Evolutionary conservation across 2,113 vertebrate genomes (phyloP).

Genomic region (Callocephalon fimbriatum): DNA sequence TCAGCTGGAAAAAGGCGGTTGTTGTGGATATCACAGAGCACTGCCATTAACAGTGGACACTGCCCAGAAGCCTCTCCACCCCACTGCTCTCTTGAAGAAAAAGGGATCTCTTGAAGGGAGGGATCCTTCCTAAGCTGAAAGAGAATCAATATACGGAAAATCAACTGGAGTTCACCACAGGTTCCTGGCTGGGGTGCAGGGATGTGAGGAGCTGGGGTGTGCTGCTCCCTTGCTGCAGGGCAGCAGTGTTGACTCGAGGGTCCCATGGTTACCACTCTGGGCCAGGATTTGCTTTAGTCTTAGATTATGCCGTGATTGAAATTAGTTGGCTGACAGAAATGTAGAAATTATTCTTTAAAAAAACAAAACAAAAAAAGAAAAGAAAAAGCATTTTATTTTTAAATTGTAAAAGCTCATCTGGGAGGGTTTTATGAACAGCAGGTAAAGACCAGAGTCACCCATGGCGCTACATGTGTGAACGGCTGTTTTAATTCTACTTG

Average conservation of each 20-base stretch:
- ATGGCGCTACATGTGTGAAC: neutral
- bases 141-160: conserved; percentile 4
- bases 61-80: conserved; percentile 10
- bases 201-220: neutral
- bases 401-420: neutral
- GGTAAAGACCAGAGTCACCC: neutral
- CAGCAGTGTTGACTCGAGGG: neutral
- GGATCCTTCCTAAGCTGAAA: conserved; percentile 27
- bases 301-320: conserved; percentile 55
- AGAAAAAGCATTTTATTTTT: neutral
- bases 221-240: neutral
- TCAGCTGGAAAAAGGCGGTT: conserved; percentile 97
- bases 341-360: conserved; percentile 5
- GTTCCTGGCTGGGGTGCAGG: conserved; percentile 11
- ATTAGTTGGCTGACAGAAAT: conserved; percentile 36
- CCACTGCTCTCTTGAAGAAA: neutral
- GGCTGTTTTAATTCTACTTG: neutral
- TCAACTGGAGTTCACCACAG: conserved; percentile 22
- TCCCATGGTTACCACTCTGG: neutral
- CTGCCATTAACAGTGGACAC: conserved; percentile 82
- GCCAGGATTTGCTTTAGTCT: conserved; percentile 44
- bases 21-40: conserved; percentile 99
- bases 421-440: neutral
- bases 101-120: neutral
- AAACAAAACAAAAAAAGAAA: neutral